Conservation (phyloP, 2,113 vertebrate species). For the Scalopus aquaticus region DNA sequence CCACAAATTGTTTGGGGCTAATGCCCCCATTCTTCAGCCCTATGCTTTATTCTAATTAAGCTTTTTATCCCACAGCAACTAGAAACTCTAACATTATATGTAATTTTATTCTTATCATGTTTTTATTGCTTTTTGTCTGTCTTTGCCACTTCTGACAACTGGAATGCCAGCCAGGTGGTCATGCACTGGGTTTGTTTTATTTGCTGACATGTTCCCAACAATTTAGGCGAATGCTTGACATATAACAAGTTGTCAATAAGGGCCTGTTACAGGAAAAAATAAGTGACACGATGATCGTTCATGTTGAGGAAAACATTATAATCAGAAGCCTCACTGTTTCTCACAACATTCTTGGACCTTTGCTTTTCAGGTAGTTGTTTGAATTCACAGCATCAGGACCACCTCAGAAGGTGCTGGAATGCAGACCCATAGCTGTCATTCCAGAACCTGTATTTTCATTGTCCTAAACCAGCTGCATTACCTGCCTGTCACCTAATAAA, state of each 20-base stretch:
- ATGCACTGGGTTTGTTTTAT: not conserved
- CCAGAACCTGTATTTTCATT: not conserved
- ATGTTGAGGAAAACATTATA: not conserved
- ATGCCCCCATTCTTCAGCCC: accelerated
- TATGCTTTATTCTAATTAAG: not conserved
- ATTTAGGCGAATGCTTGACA: not conserved
- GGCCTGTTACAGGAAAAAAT: not conserved
- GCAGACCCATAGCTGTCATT: not conserved
- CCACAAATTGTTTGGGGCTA: accelerated
- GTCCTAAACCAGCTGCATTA: not conserved
- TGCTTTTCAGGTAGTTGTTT: not conserved
- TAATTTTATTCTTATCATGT: not conserved
- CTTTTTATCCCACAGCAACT: not conserved
- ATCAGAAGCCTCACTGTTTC: not conserved
- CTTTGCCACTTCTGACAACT: not conserved
- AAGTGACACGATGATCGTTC: not conserved
- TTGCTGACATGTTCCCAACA: not conserved
- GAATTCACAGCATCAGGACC: not conserved
- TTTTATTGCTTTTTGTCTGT: not conserved
- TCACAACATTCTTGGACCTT: not conserved
- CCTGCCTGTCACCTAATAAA: not conserved
- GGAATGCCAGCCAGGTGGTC: not conserved
- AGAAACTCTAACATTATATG: not conserved
- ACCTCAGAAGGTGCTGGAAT: not conserved
- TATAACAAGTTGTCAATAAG: not conserved